Conservation (phyloP, 2,888 invertebrate species). For the Hypselothyrea guttata region DNA sequence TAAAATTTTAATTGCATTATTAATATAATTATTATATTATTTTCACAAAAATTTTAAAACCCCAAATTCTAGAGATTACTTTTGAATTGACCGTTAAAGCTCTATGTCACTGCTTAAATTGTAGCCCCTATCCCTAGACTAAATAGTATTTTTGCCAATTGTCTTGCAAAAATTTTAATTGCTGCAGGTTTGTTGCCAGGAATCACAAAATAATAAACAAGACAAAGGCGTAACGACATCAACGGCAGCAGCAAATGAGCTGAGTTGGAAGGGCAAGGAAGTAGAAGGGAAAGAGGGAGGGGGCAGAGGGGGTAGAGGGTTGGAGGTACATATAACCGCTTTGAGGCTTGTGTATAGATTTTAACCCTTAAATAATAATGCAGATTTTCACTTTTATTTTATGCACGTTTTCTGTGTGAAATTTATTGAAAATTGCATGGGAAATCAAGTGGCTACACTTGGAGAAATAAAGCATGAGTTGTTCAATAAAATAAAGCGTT, state of each 20-base stretch:
- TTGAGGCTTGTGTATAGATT: conserved; percentile 28
- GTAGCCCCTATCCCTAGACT: not conserved
- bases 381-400: conserved; percentile 51
- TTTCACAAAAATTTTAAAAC: conserved; percentile 38
- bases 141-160: conserved; percentile 53
- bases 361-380: conserved; percentile 70
- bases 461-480: too few relatives aligned
- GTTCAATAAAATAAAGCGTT: too few relatives aligned
- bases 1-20: conserved; percentile 74
- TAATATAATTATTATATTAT: conserved; percentile 71
- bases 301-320: too few relatives aligned
- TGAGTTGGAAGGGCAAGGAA: too few relatives aligned
- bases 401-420: conserved; percentile 45
- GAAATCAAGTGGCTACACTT: conserved; percentile 35
- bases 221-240: conserved; percentile 63
- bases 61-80: conserved; percentile 17
- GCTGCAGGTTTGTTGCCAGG: conserved; percentile 60
- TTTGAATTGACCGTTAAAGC: conserved; percentile 58
- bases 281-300: too few relatives aligned
- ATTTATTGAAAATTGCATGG: conserved; percentile 56
- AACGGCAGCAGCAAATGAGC: conserved; percentile 11
- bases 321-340: too few relatives aligned
- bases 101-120: conserved; percentile 3
- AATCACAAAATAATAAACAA: conserved; percentile 72
- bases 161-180: conserved; percentile 74